phyloP scores from a whole-genome alignment of 1,140 invertebrate species.

The Drosophila virilis region DNA sequence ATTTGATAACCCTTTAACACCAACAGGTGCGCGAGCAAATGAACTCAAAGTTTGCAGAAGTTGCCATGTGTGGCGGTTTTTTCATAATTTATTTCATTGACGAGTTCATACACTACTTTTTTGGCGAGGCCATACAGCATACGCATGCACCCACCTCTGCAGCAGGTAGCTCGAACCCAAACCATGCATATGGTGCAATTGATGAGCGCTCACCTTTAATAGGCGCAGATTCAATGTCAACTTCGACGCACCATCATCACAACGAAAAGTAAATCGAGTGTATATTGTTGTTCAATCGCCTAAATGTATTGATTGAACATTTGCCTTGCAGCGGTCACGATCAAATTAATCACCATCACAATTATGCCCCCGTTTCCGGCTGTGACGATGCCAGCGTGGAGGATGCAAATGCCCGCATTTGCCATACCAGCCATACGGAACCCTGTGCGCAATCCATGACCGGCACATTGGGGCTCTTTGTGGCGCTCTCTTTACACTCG shows the following conservation, averaged over 20 bases:
- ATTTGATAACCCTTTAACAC: not conserved
- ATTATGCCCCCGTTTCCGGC: constrained; percentile 14
- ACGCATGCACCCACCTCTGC: constrained; percentile 36
- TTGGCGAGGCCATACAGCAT: constrained; percentile 84
- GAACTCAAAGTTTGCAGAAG: constrained; percentile 87
- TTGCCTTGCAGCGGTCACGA: constrained; percentile 35
- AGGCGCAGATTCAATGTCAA: constrained; percentile 24
- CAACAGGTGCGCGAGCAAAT: constrained; percentile 84
- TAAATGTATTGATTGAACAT: constrained; percentile 18
- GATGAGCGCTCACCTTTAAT: constrained; percentile 56
- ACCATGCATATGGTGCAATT: constrained; percentile 54
- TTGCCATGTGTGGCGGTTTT: constrained; percentile 90
- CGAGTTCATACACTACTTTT: constrained; percentile 89
- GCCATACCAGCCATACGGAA: constrained; percentile 87
- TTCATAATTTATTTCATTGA: constrained; percentile 92
- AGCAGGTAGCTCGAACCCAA: constrained; percentile 8
- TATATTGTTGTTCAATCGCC: constrained; percentile 1
- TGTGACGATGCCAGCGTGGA: constrained; percentile 73
- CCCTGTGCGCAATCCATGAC: constrained; percentile 86
- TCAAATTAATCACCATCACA: constrained; percentile 34
- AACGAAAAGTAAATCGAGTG: constrained; percentile 42
- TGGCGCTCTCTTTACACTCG: constrained; percentile 91
- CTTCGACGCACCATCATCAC: constrained; percentile 35
- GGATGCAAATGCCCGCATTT: constrained; percentile 86
- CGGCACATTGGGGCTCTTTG: constrained; percentile 87